Conservation (phyloP, 2,113 vertebrate genomes). For the Aegotheles bennettii region DNA sequence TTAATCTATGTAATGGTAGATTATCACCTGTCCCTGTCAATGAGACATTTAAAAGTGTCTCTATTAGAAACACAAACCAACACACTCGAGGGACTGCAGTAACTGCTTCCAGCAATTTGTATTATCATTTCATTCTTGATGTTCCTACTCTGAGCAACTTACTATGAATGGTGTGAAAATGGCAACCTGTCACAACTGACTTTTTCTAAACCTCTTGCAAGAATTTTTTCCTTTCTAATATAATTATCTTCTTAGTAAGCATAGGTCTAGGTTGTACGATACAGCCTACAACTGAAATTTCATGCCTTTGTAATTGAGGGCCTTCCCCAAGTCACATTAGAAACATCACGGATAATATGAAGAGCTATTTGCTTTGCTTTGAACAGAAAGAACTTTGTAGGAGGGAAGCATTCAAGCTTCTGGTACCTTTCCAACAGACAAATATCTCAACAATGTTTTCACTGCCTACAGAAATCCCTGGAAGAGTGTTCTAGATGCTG, state of each 20-base stretch:
- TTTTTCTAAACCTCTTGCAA: slow-evolving; percentile 44
- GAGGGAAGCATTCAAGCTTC: background rate
- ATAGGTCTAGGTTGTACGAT: slow-evolving; percentile 32
- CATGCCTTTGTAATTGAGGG: slow-evolving; percentile 20
- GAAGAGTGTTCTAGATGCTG: background rate
- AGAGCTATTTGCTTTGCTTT: slow-evolving; percentile 34
- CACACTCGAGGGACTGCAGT: slow-evolving; percentile 68
- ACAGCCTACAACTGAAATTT: background rate
- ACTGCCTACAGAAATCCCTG: background rate
- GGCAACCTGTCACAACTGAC: slow-evolving; percentile 71
- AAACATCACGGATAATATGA: slow-evolving; percentile 6
- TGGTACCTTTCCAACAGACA: background rate
- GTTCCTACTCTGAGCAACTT: slow-evolving; percentile 66
- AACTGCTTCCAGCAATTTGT: slow-evolving; percentile 67
- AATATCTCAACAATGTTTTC: background rate
- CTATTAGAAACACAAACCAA: slow-evolving; percentile 80
- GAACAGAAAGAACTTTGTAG: background rate
- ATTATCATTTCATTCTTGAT: slow-evolving; percentile 72
- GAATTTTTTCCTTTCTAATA: slow-evolving; percentile 49
- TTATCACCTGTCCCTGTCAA: slow-evolving; percentile 68
- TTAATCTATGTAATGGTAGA: slow-evolving; percentile 62
- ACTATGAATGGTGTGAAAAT: slow-evolving; percentile 75
- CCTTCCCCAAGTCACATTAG: background rate
- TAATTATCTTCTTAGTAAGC: slow-evolving; percentile 55
- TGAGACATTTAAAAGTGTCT: slow-evolving; percentile 73